Conservation (phyloP, 2,113 vertebrate species). For the Dasyurus viverrinus region DNA sequence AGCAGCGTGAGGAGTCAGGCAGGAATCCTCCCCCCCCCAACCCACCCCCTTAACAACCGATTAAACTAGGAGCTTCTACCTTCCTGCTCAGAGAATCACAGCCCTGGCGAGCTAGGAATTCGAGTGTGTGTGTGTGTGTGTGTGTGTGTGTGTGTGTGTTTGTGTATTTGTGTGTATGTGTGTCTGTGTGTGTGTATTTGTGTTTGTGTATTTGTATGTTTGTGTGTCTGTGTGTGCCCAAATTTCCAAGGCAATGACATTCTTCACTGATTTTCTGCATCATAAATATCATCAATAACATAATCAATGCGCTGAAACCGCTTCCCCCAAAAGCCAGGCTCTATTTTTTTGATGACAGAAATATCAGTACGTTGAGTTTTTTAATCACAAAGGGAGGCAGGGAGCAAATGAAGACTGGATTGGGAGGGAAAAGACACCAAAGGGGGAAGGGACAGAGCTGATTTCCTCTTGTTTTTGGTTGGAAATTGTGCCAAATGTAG, state of each 20-base stretch:
- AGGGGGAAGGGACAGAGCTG: neutral
- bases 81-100: neutral
- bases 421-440: neutral
- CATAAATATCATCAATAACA: neutral
- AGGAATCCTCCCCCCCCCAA: fast-evolving
- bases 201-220: too few species aligned
- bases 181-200: neutral
- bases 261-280: neutral
- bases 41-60: neutral
- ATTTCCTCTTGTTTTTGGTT: neutral
- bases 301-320: neutral
- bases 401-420: neutral
- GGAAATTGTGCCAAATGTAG: neutral
- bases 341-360: neutral
- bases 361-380: neutral
- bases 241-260: neutral
- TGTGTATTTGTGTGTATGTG: too few species aligned
- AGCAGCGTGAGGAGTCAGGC: neutral
- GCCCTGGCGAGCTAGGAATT: neutral
- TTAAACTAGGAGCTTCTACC: neutral
- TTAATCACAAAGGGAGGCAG: neutral
- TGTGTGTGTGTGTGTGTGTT: neutral
- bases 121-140: neutral
- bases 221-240: neutral
- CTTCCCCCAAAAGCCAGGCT: neutral